Percentiles rank a stretch among this genome's conserved stretches.
Conservation (phyloP, 2,888 invertebrate species). For the Drosophila mettleri region DNA sequence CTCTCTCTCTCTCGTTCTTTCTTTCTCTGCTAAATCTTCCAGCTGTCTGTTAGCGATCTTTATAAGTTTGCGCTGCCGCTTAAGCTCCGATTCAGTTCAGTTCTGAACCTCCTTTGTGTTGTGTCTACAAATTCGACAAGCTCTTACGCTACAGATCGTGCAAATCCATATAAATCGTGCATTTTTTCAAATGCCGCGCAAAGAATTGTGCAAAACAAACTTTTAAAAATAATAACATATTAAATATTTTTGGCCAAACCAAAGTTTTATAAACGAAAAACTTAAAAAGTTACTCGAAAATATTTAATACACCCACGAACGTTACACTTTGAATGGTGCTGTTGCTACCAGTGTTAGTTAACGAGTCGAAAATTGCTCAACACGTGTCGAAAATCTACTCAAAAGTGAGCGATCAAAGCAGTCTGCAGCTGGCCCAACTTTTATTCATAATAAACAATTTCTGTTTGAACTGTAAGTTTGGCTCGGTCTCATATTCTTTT, state of each 20-base stretch:
- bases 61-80: conserved; percentile 58
- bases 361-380: conserved; percentile 55
- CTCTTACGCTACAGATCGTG: conserved; percentile 29
- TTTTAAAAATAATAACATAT: neutral
- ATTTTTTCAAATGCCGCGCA: conserved; percentile 39
- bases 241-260: neutral
- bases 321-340: conserved; percentile 64
- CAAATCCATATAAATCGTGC: conserved; percentile 29
- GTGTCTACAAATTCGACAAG: conserved; percentile 16
- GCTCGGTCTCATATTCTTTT: too few species aligned
- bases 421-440: conserved; percentile 36
- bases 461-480: conserved; percentile 52
- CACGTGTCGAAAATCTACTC: conserved; percentile 43
- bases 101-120: conserved; percentile 54
- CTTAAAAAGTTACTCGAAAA: neutral
- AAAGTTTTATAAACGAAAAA: neutral
- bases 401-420: conserved; percentile 37
- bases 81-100: conserved; percentile 59
- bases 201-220: conserved; percentile 25
- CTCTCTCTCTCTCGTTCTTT: conserved; percentile 2
- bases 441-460: conserved; percentile 34
- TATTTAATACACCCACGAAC: too few species aligned
- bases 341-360: conserved; percentile 49
- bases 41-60: conserved; percentile 26
- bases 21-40: conserved; percentile 23